Conservation (phyloP, 2,888 invertebrate species). For the Clepsis dumicolana region DNA sequence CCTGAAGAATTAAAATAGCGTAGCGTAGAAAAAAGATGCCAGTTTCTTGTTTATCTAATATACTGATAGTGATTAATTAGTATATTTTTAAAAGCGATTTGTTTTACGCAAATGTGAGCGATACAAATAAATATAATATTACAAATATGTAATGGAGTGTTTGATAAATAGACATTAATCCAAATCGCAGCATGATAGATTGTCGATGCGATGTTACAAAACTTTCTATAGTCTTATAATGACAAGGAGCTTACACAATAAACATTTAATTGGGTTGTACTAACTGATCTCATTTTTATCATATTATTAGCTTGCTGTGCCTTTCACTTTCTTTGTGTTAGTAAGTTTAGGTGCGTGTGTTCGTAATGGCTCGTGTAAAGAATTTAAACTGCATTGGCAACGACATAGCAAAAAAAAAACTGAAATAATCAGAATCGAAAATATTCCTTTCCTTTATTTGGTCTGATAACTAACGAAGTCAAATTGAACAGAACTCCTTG, state of each 20-base stretch:
- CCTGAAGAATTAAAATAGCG: not conserved
- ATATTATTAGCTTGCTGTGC: conserved; percentile 60
- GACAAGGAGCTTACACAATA: conserved; percentile 76
- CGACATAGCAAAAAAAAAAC: not conserved
- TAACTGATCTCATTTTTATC: conserved; percentile 77
- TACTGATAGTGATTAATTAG: conserved; percentile 21
- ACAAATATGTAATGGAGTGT: conserved; percentile 62
- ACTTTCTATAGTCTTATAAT: conserved; percentile 68
- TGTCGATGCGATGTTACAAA: conserved; percentile 67
- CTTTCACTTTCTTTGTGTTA: conserved; percentile 78
- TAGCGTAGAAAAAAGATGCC: no score
- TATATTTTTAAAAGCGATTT: conserved; percentile 9
- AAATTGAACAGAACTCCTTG: no score
- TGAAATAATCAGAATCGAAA: no score
- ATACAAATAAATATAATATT: conserved; percentile 34
- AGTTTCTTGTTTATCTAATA: not conserved
- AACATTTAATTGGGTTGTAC: conserved; percentile 77
- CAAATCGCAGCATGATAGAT: conserved; percentile 71
- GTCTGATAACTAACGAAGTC: no score
- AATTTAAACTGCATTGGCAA: conserved; percentile 16
- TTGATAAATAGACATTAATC: conserved; percentile 72
- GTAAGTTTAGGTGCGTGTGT: conserved; percentile 57
- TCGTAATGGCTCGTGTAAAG: conserved; percentile 44
- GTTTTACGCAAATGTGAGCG: conserved; percentile 35
- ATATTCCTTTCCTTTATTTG: no score